Base-by-base conservation (phyloP, 2,888 invertebrate genomes). In the Falcaria lacertinaria region DNA sequence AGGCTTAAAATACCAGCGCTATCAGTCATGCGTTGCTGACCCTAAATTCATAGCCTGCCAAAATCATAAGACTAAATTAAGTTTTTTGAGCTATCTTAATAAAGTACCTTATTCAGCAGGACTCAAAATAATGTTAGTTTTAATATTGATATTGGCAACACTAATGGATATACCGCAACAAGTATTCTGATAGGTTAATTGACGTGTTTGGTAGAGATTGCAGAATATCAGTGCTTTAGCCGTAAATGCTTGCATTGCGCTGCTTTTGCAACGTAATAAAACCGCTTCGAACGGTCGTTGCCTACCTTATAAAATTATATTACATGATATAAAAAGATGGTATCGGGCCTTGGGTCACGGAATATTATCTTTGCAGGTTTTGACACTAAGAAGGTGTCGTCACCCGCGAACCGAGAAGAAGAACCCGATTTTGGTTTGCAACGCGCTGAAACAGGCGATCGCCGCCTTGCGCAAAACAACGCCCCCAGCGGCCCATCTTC, bases 371-470 rank as follows among this genome's bases (percentile, higher is more conserved):
- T 44, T 41, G 42, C 73, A 90, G 92, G 92, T 66, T 93, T 90
- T 72, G 93, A 93, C 73, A 93, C 92, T 47, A 93, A 92, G 75
- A 92, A 93, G 57, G 48, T 80, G 58, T 90, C 91, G 34, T 65
- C 83, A 53, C 56, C 74, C 53, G 78, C 60, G 44, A 80, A 80
- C 58, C 80, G 84, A 37, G 94, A 94, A 69, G 93, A 94, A 52
- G 94, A 94, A 77, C 89, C 93, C 50, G 92, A 94, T 38, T 94
- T 93, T 74, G 92, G 93, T 63, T 86, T 95, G 39, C 94, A 94
- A 78, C 90, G 93, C 22, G 94, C 94, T 13, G 94, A 94, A 81
- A 86, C 85, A 81, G 93, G 74, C 82, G 94, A 85, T 59, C 75
- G 80, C 32, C 82, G 89, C n/a, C 60, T 81, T n/a, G 60, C 76